Conservation (phyloP, 1,140 invertebrate genomes). For the Cecropterus lyciades region DNA sequence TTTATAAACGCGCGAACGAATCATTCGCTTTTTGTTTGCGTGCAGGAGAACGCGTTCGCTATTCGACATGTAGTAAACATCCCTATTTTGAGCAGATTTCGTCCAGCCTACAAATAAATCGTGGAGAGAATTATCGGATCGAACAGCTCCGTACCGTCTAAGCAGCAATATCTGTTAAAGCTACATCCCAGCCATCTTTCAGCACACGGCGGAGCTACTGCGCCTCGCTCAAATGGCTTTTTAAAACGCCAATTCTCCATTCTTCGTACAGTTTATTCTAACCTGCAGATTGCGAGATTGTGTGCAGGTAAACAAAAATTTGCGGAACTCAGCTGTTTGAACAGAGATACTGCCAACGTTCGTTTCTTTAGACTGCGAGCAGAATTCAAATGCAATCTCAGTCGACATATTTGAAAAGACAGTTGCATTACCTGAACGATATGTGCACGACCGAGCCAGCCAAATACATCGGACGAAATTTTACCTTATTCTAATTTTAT, state of each 20-base stretch:
- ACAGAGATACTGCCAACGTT: slow-evolving; percentile 17
- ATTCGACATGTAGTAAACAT: not conserved
- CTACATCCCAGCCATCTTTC: slow-evolving; percentile 17
- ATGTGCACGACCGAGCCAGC: not conserved
- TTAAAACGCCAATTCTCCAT: slow-evolving; percentile 31
- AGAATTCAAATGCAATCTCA: slow-evolving; percentile 28
- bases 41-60: slow-evolving; percentile 10
- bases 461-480: not conserved
- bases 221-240: slow-evolving; percentile 28
- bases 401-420: slow-evolving; percentile 4
- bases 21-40: too few relatives aligned
- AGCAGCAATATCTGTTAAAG: slow-evolving; percentile 32
- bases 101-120: slow-evolving; percentile 14
- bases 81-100: not conserved
- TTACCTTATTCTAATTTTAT: not conserved
- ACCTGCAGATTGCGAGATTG: slow-evolving; percentile 22
- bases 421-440: not conserved
- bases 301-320: slow-evolving; percentile 33
- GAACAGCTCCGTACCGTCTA: slow-evolving; percentile 1
- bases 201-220: slow-evolving; percentile 8
- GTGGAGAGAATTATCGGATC: slow-evolving; percentile 11
- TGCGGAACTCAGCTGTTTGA: slow-evolving; percentile 25
- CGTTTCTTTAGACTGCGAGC: slow-evolving; percentile 12
- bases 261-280: slow-evolving; percentile 9
- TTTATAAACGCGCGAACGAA: too few relatives aligned